These are phyloP conservation scores for Merops nubicus DNA, from an alignment of 2,113 vertebrate genomes.

Conservation along the genomic window DNA sequence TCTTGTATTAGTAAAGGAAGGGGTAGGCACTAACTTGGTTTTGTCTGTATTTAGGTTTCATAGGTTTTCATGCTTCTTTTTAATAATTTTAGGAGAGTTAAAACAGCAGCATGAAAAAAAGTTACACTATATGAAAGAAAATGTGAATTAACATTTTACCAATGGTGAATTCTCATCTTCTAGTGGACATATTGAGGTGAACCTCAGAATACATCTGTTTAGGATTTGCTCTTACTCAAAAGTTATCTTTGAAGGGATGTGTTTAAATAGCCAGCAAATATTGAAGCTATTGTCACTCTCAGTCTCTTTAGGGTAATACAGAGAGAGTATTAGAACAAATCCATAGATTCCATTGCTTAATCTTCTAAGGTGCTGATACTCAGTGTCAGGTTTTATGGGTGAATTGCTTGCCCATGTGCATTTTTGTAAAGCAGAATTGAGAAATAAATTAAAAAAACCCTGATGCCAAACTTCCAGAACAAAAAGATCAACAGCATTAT, in stretches of 20 bases:
- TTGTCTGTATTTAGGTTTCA: not conserved
- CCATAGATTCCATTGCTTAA: not conserved
- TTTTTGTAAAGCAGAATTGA: conserved; percentile 4
- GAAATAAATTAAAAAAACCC: not conserved
- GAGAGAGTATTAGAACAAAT: not conserved
- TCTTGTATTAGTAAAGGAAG: not conserved
- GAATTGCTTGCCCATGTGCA: not conserved
- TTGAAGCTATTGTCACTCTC: not conserved
- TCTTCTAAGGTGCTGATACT: not conserved
- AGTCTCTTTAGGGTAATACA: not conserved
- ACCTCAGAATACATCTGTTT: not conserved
- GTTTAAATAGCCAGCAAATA: conserved; percentile 21
- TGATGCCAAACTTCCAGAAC: not conserved
- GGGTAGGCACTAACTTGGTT: not conserved
- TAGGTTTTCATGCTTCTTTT: not conserved
- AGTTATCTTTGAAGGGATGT: not conserved
- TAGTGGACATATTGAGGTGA: not conserved
- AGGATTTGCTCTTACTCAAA: not conserved
- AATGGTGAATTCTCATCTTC: not conserved
- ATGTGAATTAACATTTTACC: not conserved
- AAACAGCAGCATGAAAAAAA: not conserved
- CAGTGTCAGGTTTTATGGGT: conserved; percentile 17
- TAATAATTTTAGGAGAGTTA: not conserved
- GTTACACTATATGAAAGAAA: not conserved
- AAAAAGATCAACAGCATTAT: not conserved